Evolutionary conservation across 2,797 vertebrate genomes (phyloP).

Genomic region (Cottoperca gobio): DNA sequence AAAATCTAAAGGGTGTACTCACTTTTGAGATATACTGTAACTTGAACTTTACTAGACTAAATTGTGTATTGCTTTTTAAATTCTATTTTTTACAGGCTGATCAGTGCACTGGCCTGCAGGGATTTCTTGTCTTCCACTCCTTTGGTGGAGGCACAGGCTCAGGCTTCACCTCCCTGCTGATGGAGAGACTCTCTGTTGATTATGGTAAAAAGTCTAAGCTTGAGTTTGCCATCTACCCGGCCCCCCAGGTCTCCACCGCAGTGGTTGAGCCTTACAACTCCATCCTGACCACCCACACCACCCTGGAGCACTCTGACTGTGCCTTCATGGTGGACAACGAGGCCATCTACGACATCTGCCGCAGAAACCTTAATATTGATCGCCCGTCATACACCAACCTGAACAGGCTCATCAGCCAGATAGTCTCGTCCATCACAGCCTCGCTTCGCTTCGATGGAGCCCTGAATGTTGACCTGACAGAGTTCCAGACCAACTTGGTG

Average conservation of each 20-base stretch:
- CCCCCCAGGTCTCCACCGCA: conserved; percentile 90
- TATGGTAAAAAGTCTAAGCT: conserved; percentile 94
- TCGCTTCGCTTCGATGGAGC: conserved; percentile 92
- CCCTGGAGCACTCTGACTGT: conserved; percentile 89
- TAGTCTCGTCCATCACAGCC: conserved; percentile 92
- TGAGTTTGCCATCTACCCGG: conserved; percentile 91
- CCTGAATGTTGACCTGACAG: conserved; percentile 92
- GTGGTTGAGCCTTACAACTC: conserved; percentile 93
- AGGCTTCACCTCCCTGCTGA: conserved; percentile 91
- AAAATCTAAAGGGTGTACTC: too few species aligned
- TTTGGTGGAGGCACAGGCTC: conserved; percentile 91
- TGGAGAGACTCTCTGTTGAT: conserved; percentile 92
- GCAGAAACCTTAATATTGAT: conserved; percentile 91
- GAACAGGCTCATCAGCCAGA: conserved; percentile 91
- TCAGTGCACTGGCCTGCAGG: conserved; percentile 90
- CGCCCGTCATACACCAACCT: conserved; percentile 91
- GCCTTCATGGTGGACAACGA: conserved; percentile 89
- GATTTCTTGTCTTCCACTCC: conserved; percentile 87
- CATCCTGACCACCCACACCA: conserved; percentile 91
- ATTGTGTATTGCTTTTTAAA: background rate
- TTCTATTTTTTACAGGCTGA: conserved; percentile 79
- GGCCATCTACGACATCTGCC: conserved; percentile 89
- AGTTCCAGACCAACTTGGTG: conserved; percentile 94
- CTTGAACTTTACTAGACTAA: too few species aligned
- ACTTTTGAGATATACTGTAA: too few species aligned